These are phyloP conservation scores for Tetranychus truncatus DNA, from an alignment of 2,888 invertebrate genomes.

Conservation along the genomic window DNA sequence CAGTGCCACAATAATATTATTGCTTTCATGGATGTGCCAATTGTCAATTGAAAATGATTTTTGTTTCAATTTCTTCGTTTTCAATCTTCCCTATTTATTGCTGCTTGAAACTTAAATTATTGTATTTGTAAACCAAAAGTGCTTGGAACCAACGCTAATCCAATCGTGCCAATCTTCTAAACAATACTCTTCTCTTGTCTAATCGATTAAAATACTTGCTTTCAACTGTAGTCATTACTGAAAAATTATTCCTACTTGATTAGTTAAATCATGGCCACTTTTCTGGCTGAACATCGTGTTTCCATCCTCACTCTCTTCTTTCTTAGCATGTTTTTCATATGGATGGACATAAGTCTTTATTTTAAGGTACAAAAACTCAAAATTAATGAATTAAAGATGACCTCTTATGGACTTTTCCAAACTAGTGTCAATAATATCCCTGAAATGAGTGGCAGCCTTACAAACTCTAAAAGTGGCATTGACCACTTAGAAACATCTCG, in stretches of 20 bases:
- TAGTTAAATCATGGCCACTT: slow-evolving; percentile 6
- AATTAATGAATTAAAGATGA: slow-evolving; percentile 39
- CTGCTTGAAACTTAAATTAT: too few species aligned
- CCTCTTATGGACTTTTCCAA: background rate
- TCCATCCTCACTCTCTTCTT: slow-evolving; percentile 19
- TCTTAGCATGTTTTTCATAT: slow-evolving; percentile 25
- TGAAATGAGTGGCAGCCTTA: background rate
- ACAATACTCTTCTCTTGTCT: too few species aligned
- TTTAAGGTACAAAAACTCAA: slow-evolving; percentile 23
- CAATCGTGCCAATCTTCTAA: too few species aligned
- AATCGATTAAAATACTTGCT: background rate
- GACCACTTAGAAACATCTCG: background rate
- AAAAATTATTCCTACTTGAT: background rate
- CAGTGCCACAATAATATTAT: background rate
- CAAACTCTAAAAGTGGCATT: background rate
- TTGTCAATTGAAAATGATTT: background rate
- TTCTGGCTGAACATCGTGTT: slow-evolving; percentile 8
- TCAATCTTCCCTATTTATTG: too few species aligned
- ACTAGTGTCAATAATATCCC: background rate
- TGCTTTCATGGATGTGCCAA: background rate
- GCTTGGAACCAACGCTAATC: too few species aligned
- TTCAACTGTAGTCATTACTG: background rate
- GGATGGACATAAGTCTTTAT: slow-evolving; percentile 27
- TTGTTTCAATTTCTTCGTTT: background rate
- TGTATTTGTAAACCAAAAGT: too few species aligned